Percentiles rank a stretch among this genome's conserved stretches.
Evolutionary conservation across 2,888 invertebrate species (phyloP).

Genomic region (Idaea dimidiata): DNA sequence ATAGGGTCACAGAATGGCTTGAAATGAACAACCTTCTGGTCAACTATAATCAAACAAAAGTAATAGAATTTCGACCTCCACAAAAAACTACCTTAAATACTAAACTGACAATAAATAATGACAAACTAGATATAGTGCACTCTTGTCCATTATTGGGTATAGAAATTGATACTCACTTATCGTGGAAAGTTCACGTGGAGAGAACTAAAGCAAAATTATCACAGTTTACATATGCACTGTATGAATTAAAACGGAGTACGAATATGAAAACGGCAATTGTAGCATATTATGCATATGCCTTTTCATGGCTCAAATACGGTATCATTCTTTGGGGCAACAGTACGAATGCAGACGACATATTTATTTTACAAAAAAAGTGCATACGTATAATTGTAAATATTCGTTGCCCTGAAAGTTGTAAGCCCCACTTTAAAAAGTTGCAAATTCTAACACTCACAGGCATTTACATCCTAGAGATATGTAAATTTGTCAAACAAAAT

Average conservation of each 20-base stretch:
- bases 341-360: no score
- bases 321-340: no score
- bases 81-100: background rate
- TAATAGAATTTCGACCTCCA: background rate
- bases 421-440: no score
- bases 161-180: background rate
- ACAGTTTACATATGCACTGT: background rate
- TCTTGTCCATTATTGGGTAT: background rate
- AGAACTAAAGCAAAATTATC: background rate
- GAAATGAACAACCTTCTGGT: background rate
- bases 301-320: background rate
- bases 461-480: no score
- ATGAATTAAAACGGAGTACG: background rate
- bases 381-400: no score
- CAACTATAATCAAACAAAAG: background rate
- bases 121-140: background rate
- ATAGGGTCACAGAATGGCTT: background rate
- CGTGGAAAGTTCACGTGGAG: background rate
- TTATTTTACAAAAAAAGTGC: no score
- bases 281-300: background rate
- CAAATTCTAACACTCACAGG: no score
- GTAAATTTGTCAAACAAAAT: no score
- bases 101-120: background rate
- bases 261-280: background rate
- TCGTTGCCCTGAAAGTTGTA: no score